phyloP scores from a whole-genome alignment of 2,797 vertebrate genomes.

The Erethizon dorsatum region DNA sequence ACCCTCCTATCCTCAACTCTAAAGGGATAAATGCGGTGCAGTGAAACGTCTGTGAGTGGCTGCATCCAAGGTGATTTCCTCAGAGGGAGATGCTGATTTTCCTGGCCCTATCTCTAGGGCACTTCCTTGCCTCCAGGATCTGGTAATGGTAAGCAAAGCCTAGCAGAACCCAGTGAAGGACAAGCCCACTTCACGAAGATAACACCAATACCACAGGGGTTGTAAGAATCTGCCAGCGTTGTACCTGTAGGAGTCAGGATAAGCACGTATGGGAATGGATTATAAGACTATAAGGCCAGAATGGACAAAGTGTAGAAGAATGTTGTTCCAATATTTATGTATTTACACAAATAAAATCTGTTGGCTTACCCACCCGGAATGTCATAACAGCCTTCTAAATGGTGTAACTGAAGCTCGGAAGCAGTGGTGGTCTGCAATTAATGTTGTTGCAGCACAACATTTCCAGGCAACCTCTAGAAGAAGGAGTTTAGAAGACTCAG shows the following conservation, averaged over 20 bases:
- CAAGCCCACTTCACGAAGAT: neutral
- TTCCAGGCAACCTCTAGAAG: neutral
- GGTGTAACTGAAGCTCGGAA: neutral
- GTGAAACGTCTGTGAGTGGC: neutral
- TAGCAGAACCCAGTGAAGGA: neutral
- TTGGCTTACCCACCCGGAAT: neutral
- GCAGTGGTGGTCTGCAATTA: too few relatives aligned
- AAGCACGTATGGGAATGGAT: neutral
- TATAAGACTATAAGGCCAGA: neutral
- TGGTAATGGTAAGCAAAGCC: too few relatives aligned
- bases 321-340: neutral
- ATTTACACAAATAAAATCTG: neutral
- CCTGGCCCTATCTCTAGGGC: neutral
- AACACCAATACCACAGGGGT: neutral
- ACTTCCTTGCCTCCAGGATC: neutral
- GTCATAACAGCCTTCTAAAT: neutral
- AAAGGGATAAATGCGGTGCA: neutral
- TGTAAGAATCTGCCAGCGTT: neutral
- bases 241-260: neutral
- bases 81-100: neutral
- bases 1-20: rapidly evolving
- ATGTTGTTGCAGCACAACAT: too few relatives aligned
- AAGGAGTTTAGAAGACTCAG: neutral
- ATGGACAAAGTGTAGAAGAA: neutral
- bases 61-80: neutral